Conservation (phyloP, 2,797 vertebrate genomes). For the Psittacula derbiana region DNA sequence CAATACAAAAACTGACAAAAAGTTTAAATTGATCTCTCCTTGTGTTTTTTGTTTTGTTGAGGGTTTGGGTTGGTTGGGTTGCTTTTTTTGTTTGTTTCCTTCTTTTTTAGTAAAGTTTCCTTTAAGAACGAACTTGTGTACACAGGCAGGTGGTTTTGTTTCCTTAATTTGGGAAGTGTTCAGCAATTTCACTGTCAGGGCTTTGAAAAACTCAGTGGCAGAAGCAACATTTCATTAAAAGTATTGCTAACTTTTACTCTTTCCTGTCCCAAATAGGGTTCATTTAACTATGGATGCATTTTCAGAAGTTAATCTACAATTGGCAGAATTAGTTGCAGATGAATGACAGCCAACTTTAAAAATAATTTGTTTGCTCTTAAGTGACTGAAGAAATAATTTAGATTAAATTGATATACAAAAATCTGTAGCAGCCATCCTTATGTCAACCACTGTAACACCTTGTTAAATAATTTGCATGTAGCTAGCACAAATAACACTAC, state of each 20-base stretch:
- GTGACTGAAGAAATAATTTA: not conserved
- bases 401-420: not conserved
- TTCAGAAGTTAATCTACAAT: not conserved
- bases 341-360: not conserved
- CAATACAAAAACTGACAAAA: not conserved
- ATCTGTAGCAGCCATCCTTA: not conserved
- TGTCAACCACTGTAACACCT: not conserved
- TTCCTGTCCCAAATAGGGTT: not conserved
- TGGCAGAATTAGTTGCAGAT: not conserved
- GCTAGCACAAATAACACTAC: not conserved
- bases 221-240: not conserved
- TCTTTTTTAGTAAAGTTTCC: not conserved
- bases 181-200: not conserved
- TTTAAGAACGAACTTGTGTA: not conserved
- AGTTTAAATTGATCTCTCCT: not conserved
- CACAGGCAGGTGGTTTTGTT: not conserved
- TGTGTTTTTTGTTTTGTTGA: not conserved
- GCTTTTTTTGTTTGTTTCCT: not conserved
- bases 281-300: not conserved
- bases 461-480: not conserved
- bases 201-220: not conserved
- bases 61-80: not conserved
- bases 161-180: not conserved
- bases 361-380: not conserved
- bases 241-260: not conserved